These are phyloP conservation scores for Synergus umbraculus DNA, from an alignment of 2,888 invertebrate species.

Conservation along the genomic window DNA sequence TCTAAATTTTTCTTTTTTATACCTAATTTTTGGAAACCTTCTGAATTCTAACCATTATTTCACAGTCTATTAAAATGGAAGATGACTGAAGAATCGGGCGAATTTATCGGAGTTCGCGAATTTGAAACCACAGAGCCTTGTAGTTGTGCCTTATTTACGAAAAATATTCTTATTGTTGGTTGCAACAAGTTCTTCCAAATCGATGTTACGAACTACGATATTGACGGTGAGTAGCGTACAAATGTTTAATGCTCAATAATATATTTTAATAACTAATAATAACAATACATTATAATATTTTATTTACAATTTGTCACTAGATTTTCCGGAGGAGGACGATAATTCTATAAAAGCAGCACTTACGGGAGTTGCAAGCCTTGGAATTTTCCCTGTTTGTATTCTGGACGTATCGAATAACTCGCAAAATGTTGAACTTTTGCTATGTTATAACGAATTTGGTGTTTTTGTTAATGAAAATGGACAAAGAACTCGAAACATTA, in stretches of 20 bases:
- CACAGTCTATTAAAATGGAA: slow-evolving; percentile 78
- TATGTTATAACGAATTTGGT: slow-evolving; percentile 93
- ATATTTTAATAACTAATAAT: not conserved
- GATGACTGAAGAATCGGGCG: slow-evolving; percentile 78
- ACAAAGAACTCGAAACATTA: slow-evolving; percentile 85
- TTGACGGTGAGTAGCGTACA: slow-evolving; percentile 76
- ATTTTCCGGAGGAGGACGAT: slow-evolving; percentile 74
- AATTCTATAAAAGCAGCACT: slow-evolving; percentile 71
- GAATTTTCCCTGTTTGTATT: slow-evolving; percentile 77
- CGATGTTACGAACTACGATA: slow-evolving; percentile 84
- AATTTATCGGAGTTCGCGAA: slow-evolving; percentile 83
- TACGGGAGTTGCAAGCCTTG: slow-evolving; percentile 69
- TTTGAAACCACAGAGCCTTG: slow-evolving; percentile 87
- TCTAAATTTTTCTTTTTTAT: not conserved
- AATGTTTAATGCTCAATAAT: slow-evolving; percentile 34
- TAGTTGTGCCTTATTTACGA: slow-evolving; percentile 87
- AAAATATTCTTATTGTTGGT: slow-evolving; percentile 85
- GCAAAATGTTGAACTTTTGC: slow-evolving; percentile 83
- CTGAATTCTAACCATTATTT: slow-evolving; percentile 13
- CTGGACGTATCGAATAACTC: slow-evolving; percentile 77
- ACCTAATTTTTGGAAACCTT: not conserved
- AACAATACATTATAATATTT: not conserved
- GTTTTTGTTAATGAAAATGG: slow-evolving; percentile 92
- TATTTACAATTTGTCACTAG: slow-evolving; percentile 53
- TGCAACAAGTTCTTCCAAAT: slow-evolving; percentile 92